Evolutionary conservation across 1,140 invertebrate genomes (phyloP), one percentile per base, ranked within the genome.

Genomic region (Psix sp.): DNA sequence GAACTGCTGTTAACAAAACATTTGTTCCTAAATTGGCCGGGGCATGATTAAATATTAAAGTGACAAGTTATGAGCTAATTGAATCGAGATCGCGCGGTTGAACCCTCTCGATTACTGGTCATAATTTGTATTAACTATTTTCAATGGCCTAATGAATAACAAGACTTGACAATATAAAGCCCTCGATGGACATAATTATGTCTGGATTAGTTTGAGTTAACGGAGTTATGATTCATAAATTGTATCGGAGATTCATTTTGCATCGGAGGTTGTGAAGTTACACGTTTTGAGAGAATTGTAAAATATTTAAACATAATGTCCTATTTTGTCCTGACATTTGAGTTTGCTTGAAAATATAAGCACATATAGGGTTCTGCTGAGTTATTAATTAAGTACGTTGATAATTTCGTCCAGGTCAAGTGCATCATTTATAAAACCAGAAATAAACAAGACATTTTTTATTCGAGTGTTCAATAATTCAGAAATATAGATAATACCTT

Each of bases 111-210:
- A 11, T 49, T 45, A 45, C 43, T 9, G 36, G 10, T 36, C 57
- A 72, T 72, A 51, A 72, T 72, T 72, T 63, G 21, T 48, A 65
- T 63, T 38, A 57, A 72, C 29, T 51, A 63, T 57, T 72, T 72
- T 63, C 31, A 63, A 51, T 33, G 17, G 5, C 9, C 59, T 40
- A 59, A 72, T 72, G 68, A 72, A 57, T 57, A 49, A 57, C 31
- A 5, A 35, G 13, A 15, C 0, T 16, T 57, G 63, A 51, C 54
- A 68, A 43, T 45, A 17, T 63, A 52, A 72, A 43, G 51, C 31
- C n/a, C 0, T 11, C 67, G 51, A 45, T 72, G 42, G 68, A 63
- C 59, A 63, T 72, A 63, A 72, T 72, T 72, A 54, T 36, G 16
- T 7, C n/a, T 18, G 35, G 31, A 59, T 51, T 48, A 16, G n/a